A percentile compares a stretch with the other conserved stretches of the same genome.
Conservation (phyloP, 1,140 invertebrate genomes). For the Bursaphelenchus mucronatus region DNA sequence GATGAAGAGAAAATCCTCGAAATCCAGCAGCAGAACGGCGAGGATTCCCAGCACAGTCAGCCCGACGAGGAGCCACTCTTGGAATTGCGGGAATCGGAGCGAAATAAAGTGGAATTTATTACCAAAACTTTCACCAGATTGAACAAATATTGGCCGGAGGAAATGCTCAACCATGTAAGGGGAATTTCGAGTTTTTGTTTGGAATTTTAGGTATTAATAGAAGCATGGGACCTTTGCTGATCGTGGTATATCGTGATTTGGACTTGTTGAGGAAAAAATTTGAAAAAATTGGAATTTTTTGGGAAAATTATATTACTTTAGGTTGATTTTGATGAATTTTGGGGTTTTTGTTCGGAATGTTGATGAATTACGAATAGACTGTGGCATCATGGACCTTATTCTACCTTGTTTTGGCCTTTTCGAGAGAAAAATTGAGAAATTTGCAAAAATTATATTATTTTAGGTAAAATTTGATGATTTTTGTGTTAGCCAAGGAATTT, state of each 20-base stretch:
- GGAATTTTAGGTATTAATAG: neutral
- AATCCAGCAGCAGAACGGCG: slow-evolving; percentile 15
- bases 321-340: no score
- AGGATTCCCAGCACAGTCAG: slow-evolving; percentile 16
- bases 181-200: neutral
- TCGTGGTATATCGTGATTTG: no score
- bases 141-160: slow-evolving; percentile 25
- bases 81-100: slow-evolving; percentile 32
- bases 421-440: slow-evolving; percentile 30
- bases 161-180: slow-evolving; percentile 37
- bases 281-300: no score
- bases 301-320: no score
- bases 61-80: neutral
- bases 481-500: no score
- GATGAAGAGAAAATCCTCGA: slow-evolving; percentile 44
- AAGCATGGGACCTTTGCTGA: no score
- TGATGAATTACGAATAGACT: no score
- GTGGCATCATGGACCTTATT: no score
- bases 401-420: neutral
- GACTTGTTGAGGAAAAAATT: no score
- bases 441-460: slow-evolving; percentile 21
- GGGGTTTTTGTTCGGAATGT: no score
- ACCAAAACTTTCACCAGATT: slow-evolving; percentile 27
- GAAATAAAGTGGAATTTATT: slow-evolving; percentile 16
- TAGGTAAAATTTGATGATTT: no score